Conservation (phyloP, 2,888 invertebrate genomes). For the Ormyrus pomaceus region DNA sequence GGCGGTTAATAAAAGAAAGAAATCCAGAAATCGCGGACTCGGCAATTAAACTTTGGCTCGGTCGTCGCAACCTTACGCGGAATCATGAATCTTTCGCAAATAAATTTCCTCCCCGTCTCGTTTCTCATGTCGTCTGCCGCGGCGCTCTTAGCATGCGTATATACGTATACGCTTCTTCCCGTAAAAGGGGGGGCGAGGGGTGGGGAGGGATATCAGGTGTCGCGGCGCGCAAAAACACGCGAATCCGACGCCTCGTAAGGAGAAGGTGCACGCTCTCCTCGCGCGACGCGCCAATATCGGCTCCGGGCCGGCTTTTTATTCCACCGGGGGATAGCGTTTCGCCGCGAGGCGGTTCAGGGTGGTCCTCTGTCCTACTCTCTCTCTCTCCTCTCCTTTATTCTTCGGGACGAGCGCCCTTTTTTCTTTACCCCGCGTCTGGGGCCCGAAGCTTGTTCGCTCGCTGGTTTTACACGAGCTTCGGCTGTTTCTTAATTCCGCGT, state of each 20-base stretch:
- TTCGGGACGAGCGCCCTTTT: too few relatives aligned
- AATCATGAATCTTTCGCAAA: conserved; percentile 54
- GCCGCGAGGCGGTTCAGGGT: conserved; percentile 26
- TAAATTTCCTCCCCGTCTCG: conserved; percentile 43
- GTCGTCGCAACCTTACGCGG: conserved; percentile 42
- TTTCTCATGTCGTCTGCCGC: conserved; percentile 25
- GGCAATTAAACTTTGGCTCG: conserved; percentile 42
- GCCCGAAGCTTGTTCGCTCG: too few relatives aligned
- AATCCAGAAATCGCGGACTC: background rate
- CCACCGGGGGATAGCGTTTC: conserved; percentile 43
- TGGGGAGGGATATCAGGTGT: conserved; percentile 51
- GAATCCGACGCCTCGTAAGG: conserved; percentile 54
- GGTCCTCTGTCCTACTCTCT: conserved; percentile 39
- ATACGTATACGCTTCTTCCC: conserved; percentile 6
- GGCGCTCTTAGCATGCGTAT: background rate
- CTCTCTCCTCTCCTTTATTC: too few relatives aligned
- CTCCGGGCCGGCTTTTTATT: conserved; percentile 17
- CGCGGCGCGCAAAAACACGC: conserved; percentile 48
- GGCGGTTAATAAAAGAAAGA: conserved; percentile 13
- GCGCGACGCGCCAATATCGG: conserved; percentile 26
- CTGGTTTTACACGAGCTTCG: too few relatives aligned
- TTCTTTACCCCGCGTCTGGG: too few relatives aligned
- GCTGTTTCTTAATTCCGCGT: too few relatives aligned
- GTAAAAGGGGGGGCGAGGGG: background rate
- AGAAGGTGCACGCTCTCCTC: background rate